Evolutionary conservation across 2,888 invertebrate genomes (phyloP), one percentile per base, ranked within the genome.

Genomic region (Yponomeuta plumbellus): DNA sequence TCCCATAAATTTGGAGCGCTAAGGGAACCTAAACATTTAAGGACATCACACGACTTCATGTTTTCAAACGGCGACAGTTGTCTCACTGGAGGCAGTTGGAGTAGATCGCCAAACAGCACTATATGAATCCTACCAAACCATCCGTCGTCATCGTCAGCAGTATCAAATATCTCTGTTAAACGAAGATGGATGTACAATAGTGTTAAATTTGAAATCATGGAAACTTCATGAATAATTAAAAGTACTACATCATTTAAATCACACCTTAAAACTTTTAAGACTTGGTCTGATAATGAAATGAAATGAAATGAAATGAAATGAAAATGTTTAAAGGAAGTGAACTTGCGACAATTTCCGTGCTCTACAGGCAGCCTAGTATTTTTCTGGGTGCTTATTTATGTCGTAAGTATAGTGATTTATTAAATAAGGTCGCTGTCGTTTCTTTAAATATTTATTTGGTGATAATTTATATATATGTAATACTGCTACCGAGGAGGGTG

Each of bases 121-220:
- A 79, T 69, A 67, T 77, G 71, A 68, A 69, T 75, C 66, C 69
- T 70, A 23, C 76, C 77, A 68, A 79, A 80, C 76, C 76, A 78
- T 10, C 76, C 76, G 70, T 77, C 69, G 39, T 71, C 68, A 11
- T 59, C 65, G 21, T 77, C 74, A 8, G n/a, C 22, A 11, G 76
- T 78, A 68, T 77, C 68, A 64, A 75, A 80, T 66, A 78, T 74
- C 69, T 76, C 77, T 6, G 62, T 66, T 57, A 70, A 70, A 39
- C 69, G 70, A 40, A 70, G 57, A 69, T 70, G 44, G 34, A 69
- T 70, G 70, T 70, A 71, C 67, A 70, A 69, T 73, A 72, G 67
- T 69, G 71, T 69, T 52, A 70, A 67, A 68, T 70, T 71, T 5
- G 71, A 72, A 67, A 72, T 71, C 71, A 72, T 72, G 10, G 70